Evolutionary conservation across 2,888 invertebrate genomes (phyloP), one percentile per base, ranked within the genome.

Genomic region (Nymphalis c-album): DNA sequence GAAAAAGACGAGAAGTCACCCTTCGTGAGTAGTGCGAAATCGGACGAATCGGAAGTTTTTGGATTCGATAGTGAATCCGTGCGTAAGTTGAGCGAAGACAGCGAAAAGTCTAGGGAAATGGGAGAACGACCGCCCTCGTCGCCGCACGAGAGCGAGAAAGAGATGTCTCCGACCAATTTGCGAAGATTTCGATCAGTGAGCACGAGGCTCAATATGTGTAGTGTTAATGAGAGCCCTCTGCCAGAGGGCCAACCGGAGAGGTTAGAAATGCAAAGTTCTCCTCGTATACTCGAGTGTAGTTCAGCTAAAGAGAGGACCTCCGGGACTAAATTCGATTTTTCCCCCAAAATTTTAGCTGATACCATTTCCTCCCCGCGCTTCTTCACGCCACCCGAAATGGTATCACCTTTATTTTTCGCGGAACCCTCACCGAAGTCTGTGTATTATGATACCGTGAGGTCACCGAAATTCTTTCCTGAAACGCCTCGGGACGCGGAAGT

Each of bases 1-100:
- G 93, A 93, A 69, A 92, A 91, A 74, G 92, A 93, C 88, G 92
- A 93, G 3, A 92, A 90, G 67, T 88, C 90, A 0, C 93, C 93
- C 8, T 90, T 92, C 67, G 70, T 86, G 16, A 72, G 74, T 26
- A 84, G 84, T 68, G 87, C 86, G 1, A 85, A 84, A 58, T 77
- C 81, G 7, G 88, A 85, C 47, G 85, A 84, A 46, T 62, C 70
- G 20, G 80, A 80, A 60, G 90, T 91, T 8, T 93, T 93, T 73
- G 91, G 87, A 0, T 92, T 92, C 71, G 90, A 88, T 72, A 76
- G 78, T 17, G 87, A 85, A 60, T 74, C 81, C 1, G 85, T 87
- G 1, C 79, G 79, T 59, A 85, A 85, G 68, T 72, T 86, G 65
- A 80, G 78, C 50, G 77, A 77, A 45, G 78, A 80, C 7, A 77